These are phyloP conservation scores for Cinclus cinclus DNA, from an alignment of 2,113 vertebrate genomes.

Conservation along the genomic window DNA sequence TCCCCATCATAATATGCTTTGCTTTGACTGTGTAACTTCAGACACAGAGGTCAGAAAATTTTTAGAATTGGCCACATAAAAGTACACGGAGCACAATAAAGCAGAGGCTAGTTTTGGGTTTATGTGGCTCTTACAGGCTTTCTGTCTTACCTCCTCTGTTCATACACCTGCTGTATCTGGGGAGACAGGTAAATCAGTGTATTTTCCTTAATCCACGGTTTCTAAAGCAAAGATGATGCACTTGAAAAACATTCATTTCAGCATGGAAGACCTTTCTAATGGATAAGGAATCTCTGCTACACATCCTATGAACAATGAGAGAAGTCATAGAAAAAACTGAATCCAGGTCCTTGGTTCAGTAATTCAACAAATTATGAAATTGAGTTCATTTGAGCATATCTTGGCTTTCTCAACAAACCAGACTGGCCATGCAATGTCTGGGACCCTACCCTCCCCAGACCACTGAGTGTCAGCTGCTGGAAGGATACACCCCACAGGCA, in stretches of 20 bases:
- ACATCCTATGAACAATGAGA: background rate
- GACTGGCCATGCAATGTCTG: fast-evolving
- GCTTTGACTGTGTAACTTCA: background rate
- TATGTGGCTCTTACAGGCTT: slow-evolving; percentile 25
- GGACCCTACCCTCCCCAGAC: background rate
- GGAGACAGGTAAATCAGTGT: background rate
- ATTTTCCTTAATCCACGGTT: background rate
- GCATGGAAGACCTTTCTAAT: background rate
- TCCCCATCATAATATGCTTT: no score
- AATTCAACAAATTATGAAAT: background rate
- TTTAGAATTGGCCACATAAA: slow-evolving; percentile 1
- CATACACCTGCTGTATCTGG: background rate
- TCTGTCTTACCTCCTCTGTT: slow-evolving; percentile 7
- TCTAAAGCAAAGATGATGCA: background rate
- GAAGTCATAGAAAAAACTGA: background rate
- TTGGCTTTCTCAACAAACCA: background rate
- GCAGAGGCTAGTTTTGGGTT: background rate
- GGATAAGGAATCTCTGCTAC: background rate
- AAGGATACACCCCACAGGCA: background rate
- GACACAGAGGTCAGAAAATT: background rate
- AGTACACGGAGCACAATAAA: slow-evolving; percentile 14
- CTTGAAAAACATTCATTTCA: background rate
- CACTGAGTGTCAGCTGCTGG: fast-evolving
- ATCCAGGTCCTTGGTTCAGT: background rate
- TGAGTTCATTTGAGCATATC: background rate